phyloP scores from a whole-genome alignment of 2,888 invertebrate species.

The Anodontia alba region DNA sequence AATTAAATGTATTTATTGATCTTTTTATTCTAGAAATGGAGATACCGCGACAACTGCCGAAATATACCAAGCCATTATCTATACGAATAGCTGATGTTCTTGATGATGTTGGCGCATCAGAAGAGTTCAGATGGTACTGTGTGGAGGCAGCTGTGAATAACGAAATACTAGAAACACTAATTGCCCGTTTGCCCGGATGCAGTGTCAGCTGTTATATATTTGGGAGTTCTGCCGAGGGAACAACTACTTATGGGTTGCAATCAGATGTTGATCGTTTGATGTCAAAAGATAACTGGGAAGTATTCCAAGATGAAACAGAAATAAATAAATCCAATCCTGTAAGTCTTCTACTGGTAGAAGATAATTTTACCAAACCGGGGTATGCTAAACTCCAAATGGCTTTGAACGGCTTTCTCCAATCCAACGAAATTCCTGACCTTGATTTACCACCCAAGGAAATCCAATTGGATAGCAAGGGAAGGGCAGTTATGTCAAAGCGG shows the following conservation, averaged over 20 bases:
- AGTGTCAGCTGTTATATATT: neutral
- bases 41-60: neutral
- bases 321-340: neutral
- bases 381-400: neutral
- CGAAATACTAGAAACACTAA: neutral
- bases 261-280: neutral
- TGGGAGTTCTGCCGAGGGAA: neutral
- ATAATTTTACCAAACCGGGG: neutral
- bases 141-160: no score
- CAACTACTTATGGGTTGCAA: neutral
- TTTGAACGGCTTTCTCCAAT: neutral
- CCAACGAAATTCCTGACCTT: neutral
- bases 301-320: neutral
- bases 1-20: no score
- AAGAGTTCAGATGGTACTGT: neutral
- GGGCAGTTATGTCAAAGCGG: neutral
- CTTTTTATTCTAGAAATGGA: no score
- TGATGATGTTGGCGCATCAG: slow-evolving; percentile 1
- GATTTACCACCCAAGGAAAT: neutral
- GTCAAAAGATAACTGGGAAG: neutral
- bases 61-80: neutral
- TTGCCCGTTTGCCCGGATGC: no score
- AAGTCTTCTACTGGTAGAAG: neutral
- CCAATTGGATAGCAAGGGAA: neutral
- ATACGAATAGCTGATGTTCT: neutral